phyloP scores from a whole-genome alignment of 2,888 invertebrate species.

The Tenthredo notha region DNA sequence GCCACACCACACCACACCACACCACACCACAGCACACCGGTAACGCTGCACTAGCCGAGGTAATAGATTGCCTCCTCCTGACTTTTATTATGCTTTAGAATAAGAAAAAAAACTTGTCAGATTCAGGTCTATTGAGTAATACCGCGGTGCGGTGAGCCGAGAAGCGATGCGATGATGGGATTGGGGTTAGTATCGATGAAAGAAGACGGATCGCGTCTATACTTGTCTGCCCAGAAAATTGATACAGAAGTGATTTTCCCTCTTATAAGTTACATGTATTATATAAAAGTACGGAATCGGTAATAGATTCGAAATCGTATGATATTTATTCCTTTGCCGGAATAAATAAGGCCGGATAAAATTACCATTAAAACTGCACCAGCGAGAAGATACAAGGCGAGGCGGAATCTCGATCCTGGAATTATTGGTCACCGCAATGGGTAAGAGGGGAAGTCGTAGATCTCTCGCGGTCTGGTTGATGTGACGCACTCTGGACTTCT shows the following conservation, averaged over 20 bases:
- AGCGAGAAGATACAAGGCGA: background rate
- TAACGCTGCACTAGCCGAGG: conserved; percentile 55
- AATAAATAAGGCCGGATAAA: background rate
- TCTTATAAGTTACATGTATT: background rate
- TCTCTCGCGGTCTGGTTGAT: conserved; percentile 70
- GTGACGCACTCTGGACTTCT: conserved; percentile 59
- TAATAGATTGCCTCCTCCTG: conserved; percentile 70
- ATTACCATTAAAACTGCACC: conserved; percentile 1
- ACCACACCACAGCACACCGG: background rate
- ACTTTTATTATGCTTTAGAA: conserved; percentile 68
- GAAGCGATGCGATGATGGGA: background rate
- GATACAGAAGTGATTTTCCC: background rate
- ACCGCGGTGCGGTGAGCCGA: conserved; percentile 6
- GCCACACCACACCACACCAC: background rate
- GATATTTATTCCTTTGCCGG: background rate
- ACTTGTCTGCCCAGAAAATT: background rate
- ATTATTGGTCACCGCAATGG: conserved; percentile 54
- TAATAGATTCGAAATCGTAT: background rate
- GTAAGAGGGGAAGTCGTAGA: conserved; percentile 70
- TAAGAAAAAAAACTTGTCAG: conserved; percentile 22
- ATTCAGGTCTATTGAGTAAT: conserved; percentile 45
- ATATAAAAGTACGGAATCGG: background rate
- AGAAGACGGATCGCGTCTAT: background rate
- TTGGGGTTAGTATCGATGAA: background rate
- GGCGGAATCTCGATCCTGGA: conserved; percentile 26